Evolutionary conservation across 92 coral and sea anemone species (phyloP).

Genomic region (Paramuricea clavata): DNA sequence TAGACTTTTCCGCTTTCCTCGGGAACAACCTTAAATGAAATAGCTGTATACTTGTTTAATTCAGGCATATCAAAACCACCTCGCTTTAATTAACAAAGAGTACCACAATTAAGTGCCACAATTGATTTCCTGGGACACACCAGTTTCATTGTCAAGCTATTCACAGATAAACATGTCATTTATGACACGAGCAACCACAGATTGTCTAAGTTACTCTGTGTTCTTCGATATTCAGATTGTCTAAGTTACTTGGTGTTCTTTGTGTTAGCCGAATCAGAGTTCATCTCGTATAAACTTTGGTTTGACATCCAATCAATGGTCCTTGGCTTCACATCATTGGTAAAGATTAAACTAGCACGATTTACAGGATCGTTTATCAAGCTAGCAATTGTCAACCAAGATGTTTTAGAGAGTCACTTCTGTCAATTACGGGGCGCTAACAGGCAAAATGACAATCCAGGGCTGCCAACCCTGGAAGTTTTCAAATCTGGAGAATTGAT

Average conservation of each 20-base stretch:
- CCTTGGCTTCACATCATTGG: slow-evolving; percentile 1
- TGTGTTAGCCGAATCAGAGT: not conserved
- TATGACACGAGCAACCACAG: not conserved
- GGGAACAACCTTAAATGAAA: not conserved
- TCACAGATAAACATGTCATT: slow-evolving; percentile 33
- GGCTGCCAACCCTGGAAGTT: no score
- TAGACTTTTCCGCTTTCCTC: not conserved
- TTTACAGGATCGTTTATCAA: not conserved
- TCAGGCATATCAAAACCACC: slow-evolving; percentile 54
- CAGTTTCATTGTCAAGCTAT: slow-evolving; percentile 41
- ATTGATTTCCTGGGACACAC: slow-evolving; percentile 45
- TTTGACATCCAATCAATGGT: slow-evolving; percentile 20
- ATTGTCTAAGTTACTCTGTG: slow-evolving; percentile 8
- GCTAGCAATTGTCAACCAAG: slow-evolving; percentile 27
- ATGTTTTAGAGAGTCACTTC: slow-evolving; percentile 8
- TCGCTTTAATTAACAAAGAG: slow-evolving; percentile 30
- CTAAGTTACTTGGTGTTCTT: slow-evolving; percentile 21
- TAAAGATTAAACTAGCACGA: not conserved
- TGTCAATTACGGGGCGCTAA: slow-evolving; percentile 11
- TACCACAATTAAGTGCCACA: slow-evolving; percentile 22
- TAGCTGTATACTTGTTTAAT: slow-evolving; percentile 3
- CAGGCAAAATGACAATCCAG: not conserved
- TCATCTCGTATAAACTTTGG: not conserved
- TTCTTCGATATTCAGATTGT: slow-evolving; percentile 30
- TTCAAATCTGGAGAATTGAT: no score